These are phyloP conservation scores for Dynastes hyllus DNA, from an alignment of 2,888 invertebrate genomes.

Conservation along the genomic window DNA sequence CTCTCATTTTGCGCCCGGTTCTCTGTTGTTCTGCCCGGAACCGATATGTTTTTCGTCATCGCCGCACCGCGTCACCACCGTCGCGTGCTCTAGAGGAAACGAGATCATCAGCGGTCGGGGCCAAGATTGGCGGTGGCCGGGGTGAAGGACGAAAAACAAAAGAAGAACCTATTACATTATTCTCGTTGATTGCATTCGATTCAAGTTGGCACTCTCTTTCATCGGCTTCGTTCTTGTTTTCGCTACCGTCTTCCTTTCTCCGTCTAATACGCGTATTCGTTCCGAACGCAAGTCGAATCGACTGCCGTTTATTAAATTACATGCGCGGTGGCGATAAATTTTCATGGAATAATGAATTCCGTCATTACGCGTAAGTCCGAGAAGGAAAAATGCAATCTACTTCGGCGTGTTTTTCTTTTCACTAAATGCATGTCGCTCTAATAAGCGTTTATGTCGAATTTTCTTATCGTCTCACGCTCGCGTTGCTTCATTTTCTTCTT, in stretches of 20 bases:
- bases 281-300: not conserved
- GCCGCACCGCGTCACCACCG: not conserved
- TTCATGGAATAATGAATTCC: slow-evolving; percentile 30
- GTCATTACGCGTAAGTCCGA: slow-evolving; percentile 20
- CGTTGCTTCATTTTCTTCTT: not conserved
- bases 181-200: slow-evolving; percentile 39
- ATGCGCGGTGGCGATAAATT: slow-evolving; percentile 24
- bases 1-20: slow-evolving; percentile 12
- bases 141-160: slow-evolving; percentile 31
- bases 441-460: slow-evolving; percentile 9
- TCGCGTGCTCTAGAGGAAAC: not conserved
- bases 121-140: slow-evolving; percentile 7
- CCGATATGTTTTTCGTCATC: slow-evolving; percentile 30
- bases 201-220: slow-evolving; percentile 16
- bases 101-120: not conserved
- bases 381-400: slow-evolving; percentile 29
- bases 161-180: slow-evolving; percentile 41
- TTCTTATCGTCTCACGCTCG: not conserved
- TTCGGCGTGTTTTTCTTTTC: slow-evolving; percentile 10
- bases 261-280: not conserved
- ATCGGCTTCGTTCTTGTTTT: not conserved
- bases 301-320: slow-evolving; percentile 37
- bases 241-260: not conserved
- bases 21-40: slow-evolving; percentile 26
- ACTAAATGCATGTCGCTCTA: slow-evolving; percentile 11